Base-by-base conservation (phyloP, 2,113 vertebrate species). In the Perccottus glenii region DNA sequence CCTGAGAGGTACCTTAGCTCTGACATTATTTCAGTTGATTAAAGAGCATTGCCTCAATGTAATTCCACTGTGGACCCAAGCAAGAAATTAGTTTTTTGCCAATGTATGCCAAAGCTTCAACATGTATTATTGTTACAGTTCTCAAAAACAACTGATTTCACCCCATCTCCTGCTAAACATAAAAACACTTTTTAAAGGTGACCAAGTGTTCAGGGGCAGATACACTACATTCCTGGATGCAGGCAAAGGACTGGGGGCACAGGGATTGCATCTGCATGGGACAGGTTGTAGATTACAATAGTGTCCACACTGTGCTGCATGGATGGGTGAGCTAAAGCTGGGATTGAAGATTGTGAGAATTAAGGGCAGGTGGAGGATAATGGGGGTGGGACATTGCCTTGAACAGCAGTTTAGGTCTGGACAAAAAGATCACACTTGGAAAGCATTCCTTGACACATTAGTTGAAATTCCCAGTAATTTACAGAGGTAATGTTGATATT, bases 291-390 rank as follows among this genome's bases (percentile, higher is more conserved):
- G 48, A 66, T 73, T 71, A 59, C 15, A 73, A 43, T 69, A 70
- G 80, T 64, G 66, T 40, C 63, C 19, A 27, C 19, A 27, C 19
- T 27, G 19, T 27, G 11, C 42, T 73, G 49, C 60, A 70, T 75
- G 69, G 67, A 71, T 67, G 60, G 51, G 45, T 50, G 55, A 60
- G 48, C 55, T 70, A 79, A 81, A 85, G 66, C 70, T 56, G 56
- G 57, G 63, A 79, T 69, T 68, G 70, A 69, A 65, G 81, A 82
- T 72, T 75, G 63, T 61, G 9, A 62, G 70, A 79, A 79, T 77
- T 64, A 53, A 49, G 61, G 62, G 59, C 58, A 77, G 77, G 72
- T 83, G 61, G 72, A 70, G 61, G 57, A 67, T 14, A 48, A 12
- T 33, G 38, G 36, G 11, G 14, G 43, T 27, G 60, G 43, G 19